Conservation (phyloP, 2,888 invertebrate species). For the Luperina nickerlii region DNA sequence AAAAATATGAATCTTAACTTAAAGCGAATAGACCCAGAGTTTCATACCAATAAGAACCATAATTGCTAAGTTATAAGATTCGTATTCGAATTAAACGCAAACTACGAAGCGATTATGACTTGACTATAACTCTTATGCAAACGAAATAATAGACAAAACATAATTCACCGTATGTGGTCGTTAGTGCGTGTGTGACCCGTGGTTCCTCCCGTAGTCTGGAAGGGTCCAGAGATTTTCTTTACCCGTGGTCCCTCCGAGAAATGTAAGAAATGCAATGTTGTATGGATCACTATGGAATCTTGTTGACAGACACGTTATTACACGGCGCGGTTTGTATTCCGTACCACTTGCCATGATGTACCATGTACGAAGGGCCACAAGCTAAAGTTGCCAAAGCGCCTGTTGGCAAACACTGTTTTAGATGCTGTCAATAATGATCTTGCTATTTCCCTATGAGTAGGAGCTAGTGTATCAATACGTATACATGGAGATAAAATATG, state of each 20-base stretch:
- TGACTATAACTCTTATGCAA: neutral
- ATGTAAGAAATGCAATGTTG: no score
- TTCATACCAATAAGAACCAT: neutral
- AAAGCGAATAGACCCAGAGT: neutral
- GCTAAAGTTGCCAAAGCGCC: constrained; percentile 17
- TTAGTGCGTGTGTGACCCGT: no score
- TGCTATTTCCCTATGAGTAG: constrained; percentile 1
- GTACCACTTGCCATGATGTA: neutral
- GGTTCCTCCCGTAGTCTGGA: no score
- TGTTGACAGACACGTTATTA: no score
- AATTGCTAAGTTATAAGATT: neutral
- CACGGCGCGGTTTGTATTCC: no score
- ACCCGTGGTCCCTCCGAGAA: no score
- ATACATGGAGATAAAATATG: no score
- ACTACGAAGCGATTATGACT: no score
- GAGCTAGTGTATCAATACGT: neutral
- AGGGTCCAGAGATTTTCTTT: no score
- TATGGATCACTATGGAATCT: no score
- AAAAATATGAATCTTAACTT: neutral
- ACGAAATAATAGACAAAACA: neutral
- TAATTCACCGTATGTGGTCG: no score
- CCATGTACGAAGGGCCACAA: neutral
- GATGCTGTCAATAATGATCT: neutral
- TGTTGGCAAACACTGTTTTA: neutral
- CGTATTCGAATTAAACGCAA: neutral